These are phyloP conservation scores for Spheniscus mendiculus DNA, from an alignment of 2,113 vertebrate species.

Conservation along the genomic window DNA sequence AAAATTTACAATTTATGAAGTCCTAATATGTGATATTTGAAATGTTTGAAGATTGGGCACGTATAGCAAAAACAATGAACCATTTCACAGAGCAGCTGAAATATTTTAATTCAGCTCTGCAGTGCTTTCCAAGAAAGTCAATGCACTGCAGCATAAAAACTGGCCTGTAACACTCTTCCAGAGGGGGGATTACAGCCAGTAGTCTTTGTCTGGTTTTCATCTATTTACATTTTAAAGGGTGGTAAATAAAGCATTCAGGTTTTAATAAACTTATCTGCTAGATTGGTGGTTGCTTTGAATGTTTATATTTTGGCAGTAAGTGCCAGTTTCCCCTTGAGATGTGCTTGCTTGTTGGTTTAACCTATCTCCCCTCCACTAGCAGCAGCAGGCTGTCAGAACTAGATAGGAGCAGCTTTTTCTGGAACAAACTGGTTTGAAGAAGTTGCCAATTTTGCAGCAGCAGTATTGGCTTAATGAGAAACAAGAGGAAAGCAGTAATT, in stretches of 20 bases:
- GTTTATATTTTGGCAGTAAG: background rate
- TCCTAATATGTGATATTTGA: background rate
- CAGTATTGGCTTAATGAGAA: conserved; percentile 28
- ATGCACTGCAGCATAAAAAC: conserved; percentile 57
- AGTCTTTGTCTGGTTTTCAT: background rate
- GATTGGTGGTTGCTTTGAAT: background rate
- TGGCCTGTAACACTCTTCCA: conserved; percentile 54
- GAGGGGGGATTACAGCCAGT: conserved; percentile 36
- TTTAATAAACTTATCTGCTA: background rate
- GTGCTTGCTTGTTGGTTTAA: conserved; percentile 59
- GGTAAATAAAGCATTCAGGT: background rate
- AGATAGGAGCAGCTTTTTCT: conserved; percentile 61
- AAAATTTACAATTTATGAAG: background rate
- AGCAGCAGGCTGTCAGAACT: conserved; percentile 55
- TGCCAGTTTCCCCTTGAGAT: conserved; percentile 5
- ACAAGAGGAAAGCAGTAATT: conserved; percentile 45
- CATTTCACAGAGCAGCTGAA: conserved; percentile 50
- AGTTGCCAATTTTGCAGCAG: conserved; percentile 47
- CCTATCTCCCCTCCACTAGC: conserved; percentile 35
- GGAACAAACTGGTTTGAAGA: conserved; percentile 67
- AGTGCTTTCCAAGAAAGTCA: conserved; percentile 67
- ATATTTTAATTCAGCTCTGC: conserved; percentile 62
- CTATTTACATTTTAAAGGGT: conserved; percentile 7
- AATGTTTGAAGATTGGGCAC: background rate
- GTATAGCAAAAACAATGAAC: conserved; percentile 12